Evolutionary conservation across 2,888 invertebrate species (phyloP), one percentile per base, ranked within the genome.

Genomic region (Emesis castigata): DNA sequence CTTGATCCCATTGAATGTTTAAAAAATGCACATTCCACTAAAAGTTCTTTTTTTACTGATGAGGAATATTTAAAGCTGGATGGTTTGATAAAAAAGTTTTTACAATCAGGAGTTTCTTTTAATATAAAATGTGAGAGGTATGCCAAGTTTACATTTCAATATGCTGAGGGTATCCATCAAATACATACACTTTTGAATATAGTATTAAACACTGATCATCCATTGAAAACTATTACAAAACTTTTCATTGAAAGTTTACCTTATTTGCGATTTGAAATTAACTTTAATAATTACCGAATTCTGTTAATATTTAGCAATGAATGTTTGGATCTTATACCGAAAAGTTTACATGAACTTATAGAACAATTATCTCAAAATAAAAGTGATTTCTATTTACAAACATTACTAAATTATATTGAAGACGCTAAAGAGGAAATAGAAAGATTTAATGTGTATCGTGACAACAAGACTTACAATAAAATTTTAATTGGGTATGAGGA

Each of bases 401-500:
- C 9, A 18, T 16, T 71, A 7, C 26, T 22, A 62, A n/a, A 6
- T 7, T 71, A 71, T 62, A 34, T 71, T 26, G 16, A 71, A 29
- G n/a, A 62, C 11, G 71, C 61, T 26, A 44, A 61, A 22, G 18
- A 11, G 26, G 62, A 61, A 22, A 39, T 71, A 16, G 14, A 14
- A n/a, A 18, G 26, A 8, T 71, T 61, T 26, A 48, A 26, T 26
- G 44, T 6, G 16, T 71, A 62, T 62, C 22, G 9, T 9, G 71
- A 71, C 11, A 71, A 44, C n/a, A 62, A 61, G 16, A 22, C 39
- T 11, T 71, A 62, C 22, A 62, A 71, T 22, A 71, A 62, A 1
- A 62, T 61, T 62, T 62, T 62, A 14, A 71, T 44, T 9, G 62
- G 26, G 8, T 71, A 71, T 26, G 62, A 62, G 8, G 71, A 71